Evolutionary conservation across 2,797 vertebrate genomes (phyloP).

Genomic region (Siniperca scherzeri): DNA sequence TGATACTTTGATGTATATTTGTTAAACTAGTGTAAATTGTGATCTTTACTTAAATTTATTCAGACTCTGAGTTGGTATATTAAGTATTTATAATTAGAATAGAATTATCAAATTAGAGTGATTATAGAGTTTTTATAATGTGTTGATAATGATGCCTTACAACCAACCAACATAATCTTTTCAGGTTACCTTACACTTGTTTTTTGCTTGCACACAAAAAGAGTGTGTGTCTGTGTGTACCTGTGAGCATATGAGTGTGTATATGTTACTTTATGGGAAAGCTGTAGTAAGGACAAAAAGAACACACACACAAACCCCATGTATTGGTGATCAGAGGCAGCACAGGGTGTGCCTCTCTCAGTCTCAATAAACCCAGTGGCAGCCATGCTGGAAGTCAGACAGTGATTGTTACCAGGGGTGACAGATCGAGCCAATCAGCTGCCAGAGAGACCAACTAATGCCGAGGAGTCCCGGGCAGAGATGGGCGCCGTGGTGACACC

Average conservation of each 20-base stretch:
- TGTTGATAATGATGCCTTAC: background rate
- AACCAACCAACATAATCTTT: background rate
- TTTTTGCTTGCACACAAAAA: background rate
- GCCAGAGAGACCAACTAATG: conserved; percentile 47
- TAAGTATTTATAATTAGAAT: background rate
- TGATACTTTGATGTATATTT: no score
- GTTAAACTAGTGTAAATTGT: no score
- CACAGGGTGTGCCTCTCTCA: conserved; percentile 46
- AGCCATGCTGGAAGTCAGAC: conserved; percentile 53
- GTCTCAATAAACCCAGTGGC: conserved; percentile 47
- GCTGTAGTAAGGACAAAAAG: conserved; percentile 14
- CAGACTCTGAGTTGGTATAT: background rate
- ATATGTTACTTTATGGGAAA: background rate
- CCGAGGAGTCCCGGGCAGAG: conserved; percentile 32
- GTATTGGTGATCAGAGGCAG: conserved; percentile 50
- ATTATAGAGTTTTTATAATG: background rate
- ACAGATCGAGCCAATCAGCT: conserved; percentile 70
- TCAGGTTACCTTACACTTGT: background rate
- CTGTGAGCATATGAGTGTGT: background rate
- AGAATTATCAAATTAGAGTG: background rate
- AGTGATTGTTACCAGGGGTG: conserved; percentile 64
- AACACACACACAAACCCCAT: conserved; percentile 25
- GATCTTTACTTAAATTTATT: no score
- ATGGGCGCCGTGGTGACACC: conserved; percentile 38
- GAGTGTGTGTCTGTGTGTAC: background rate